Evolutionary conservation across 1,140 invertebrate genomes (phyloP), one percentile per base, ranked within the genome.

Genomic region (Drusus annulatus): DNA sequence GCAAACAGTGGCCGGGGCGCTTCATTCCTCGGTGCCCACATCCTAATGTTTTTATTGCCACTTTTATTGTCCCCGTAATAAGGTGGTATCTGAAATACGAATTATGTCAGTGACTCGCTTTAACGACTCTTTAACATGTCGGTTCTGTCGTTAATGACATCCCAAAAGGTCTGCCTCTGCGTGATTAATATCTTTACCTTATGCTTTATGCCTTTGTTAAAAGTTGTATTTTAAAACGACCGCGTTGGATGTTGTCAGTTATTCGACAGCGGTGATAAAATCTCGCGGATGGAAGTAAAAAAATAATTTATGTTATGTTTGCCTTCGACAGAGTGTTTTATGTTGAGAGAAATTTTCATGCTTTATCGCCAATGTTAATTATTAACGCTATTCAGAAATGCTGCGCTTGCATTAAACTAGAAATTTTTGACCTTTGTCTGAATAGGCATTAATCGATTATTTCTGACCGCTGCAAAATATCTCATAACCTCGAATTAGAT

Each of bases 131-230:
- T 63, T 63, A 21, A 63, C 23, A 28, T 63, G 15, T 23, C 23
- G 60, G 23, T 63, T 63, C 17, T 23, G 60, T 15, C 60, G 60
- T 63, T 63, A 63, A 63, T 63, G 60, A 63, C 60, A 63, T 63
- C 60, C 60, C 0, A 63, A 63, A 63, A 63, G 19, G 60, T 63
- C 60, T 63, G 19, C 60, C 23, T 28, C 60, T 23, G 23, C 15
- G 0, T 63, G 60, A 63, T 63, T 63, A 63, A 63, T 63, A 63
- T 63, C 60, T 63, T 63, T 28, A 63, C 23, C 23, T 63, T 63
- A 16, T 63, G 60, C 23, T 63, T 28, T 21, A 63, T 16, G 54
- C n/a, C n/a, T 45, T 45, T 45, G 36, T 45, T 45, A 45, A 36
- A 36, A 36, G 36, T 13, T 45, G 36, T 45, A 45, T 45, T 45